Percentiles rank a stretch among this genome's conserved stretches.
Conservation (phyloP, 2,888 invertebrate species). For the Eupeodes luniger region DNA sequence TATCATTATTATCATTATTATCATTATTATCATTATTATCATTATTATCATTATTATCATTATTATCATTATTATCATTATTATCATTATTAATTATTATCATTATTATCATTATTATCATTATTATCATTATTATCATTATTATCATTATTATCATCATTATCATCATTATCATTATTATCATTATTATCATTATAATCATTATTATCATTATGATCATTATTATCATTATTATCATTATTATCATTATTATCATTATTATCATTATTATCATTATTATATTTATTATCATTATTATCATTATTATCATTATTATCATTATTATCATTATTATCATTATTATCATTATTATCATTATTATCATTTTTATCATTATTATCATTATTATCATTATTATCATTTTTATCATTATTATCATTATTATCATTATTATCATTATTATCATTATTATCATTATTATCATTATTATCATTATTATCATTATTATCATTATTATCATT, state of each 20-base stretch:
- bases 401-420: constrained; percentile 6
- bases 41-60: constrained; percentile 6
- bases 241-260: constrained; percentile 6
- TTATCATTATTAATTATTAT: constrained; percentile 10
- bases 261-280: constrained; percentile 7
- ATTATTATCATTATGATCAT: constrained; percentile 2
- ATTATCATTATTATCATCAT: not conserved
- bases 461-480: constrained; percentile 3
- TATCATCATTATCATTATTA: not conserved
- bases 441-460: constrained; percentile 9
- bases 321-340: constrained; percentile 9
- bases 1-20: constrained; percentile 23
- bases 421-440: constrained; percentile 9
- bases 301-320: constrained; percentile 5
- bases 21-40: constrained; percentile 8
- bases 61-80: constrained; percentile 8
- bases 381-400: constrained; percentile 9
- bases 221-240: constrained; percentile 6
- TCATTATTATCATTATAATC: not conserved
- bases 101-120: constrained; percentile 3
- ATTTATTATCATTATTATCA: too few relatives aligned
- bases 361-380: constrained; percentile 3
- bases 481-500: constrained; percentile 9
- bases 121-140: constrained; percentile 3
- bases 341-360: constrained; percentile 9